These are phyloP conservation scores for Acrobeloides nanus DNA, from an alignment of 2,888 invertebrate genomes.

Conservation along the genomic window DNA sequence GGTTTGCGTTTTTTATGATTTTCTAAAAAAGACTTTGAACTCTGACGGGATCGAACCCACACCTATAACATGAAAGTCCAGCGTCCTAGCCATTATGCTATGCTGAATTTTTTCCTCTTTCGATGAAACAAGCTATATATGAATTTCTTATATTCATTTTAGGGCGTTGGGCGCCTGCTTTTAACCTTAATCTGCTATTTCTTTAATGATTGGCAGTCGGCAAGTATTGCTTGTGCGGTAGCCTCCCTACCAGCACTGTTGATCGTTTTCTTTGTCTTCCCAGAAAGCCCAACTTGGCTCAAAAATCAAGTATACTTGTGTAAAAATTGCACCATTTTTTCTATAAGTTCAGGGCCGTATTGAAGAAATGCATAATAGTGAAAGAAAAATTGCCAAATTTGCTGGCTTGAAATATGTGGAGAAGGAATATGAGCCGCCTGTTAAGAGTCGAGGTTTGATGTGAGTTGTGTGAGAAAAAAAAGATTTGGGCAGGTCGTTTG, in stretches of 20 bases:
- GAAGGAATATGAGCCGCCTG: slow-evolving; percentile 34
- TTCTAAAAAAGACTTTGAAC: slow-evolving; percentile 7
- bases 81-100: too few species aligned
- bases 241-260: slow-evolving; percentile 43
- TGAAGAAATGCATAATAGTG: slow-evolving; percentile 40
- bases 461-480: too few species aligned
- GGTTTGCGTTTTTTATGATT: background rate
- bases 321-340: too few species aligned
- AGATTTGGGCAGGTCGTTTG: too few species aligned
- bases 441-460: too few species aligned
- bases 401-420: slow-evolving; percentile 42
- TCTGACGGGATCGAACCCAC: too few species aligned
- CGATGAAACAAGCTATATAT: slow-evolving; percentile 1
- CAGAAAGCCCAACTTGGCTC: slow-evolving; percentile 52
- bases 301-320: slow-evolving; percentile 34
- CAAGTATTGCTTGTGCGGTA: slow-evolving; percentile 42
- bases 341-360: slow-evolving; percentile 16
- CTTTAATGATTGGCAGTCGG: slow-evolving; percentile 44
- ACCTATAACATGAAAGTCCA: too few species aligned
- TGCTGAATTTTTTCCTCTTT: too few species aligned
- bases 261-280: slow-evolving; percentile 47
- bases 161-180: slow-evolving; percentile 37
- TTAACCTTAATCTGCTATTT: slow-evolving; percentile 42
- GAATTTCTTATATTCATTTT: slow-evolving; percentile 1
- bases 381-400: slow-evolving; percentile 39